Conservation (phyloP, 2,888 invertebrate species). For the Habrosyne pyritoides region DNA sequence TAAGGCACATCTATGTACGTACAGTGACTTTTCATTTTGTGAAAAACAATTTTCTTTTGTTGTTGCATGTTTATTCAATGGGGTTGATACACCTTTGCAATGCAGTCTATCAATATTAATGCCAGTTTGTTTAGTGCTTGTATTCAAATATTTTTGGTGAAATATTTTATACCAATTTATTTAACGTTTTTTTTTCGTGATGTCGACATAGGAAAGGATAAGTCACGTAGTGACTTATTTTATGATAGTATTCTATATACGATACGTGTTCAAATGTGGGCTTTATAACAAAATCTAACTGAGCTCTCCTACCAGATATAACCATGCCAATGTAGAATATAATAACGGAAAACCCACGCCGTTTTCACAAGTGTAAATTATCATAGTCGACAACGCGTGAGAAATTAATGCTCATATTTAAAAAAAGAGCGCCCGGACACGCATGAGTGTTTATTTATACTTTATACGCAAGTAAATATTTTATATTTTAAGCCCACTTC, state of each 20-base stretch:
- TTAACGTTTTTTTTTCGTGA: too few species aligned
- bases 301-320: background rate
- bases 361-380: background rate
- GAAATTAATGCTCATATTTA: constrained; percentile 20
- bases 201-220: too few species aligned
- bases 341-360: background rate
- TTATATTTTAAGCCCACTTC: constrained; percentile 48
- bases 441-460: constrained; percentile 33
- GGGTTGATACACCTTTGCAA: constrained; percentile 6
- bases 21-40: constrained; percentile 47
- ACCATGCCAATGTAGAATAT: background rate
- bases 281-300: background rate
- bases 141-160: background rate
- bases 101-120: background rate
- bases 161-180: too few species aligned
- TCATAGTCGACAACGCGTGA: constrained; percentile 9
- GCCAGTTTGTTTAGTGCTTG: background rate
- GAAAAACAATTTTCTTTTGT: constrained; percentile 30
- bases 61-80: constrained; percentile 18
- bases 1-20: constrained; percentile 27
- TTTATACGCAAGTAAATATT: constrained; percentile 37
- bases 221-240: too few species aligned
- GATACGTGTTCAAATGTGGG: too few species aligned
- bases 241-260: too few species aligned
- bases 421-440: constrained; percentile 27